A percentile compares a stretch with the other conserved stretches of the same genome.
These are phyloP conservation scores for Danionella dracula DNA, from an alignment of 2,797 vertebrate genomes.

Conservation along the genomic window DNA sequence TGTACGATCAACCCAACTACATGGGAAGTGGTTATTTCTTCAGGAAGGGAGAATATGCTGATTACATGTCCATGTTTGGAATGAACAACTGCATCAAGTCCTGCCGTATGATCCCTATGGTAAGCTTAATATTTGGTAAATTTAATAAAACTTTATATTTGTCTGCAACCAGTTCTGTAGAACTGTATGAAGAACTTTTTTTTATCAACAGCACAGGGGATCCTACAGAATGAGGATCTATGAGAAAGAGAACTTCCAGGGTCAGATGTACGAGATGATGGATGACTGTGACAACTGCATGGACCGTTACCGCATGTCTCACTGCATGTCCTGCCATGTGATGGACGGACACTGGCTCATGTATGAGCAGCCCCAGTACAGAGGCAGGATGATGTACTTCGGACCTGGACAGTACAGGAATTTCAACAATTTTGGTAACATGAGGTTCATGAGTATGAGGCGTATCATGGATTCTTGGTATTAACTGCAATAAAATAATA, in stretches of 20 bases:
- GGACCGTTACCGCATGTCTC: conserved; percentile 29
- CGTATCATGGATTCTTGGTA: conserved; percentile 38
- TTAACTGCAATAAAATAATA: not conserved
- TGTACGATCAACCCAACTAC: conserved; percentile 39
- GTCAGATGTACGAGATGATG: conserved; percentile 10
- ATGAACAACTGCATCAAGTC: conserved; percentile 16
- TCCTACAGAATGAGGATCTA: conserved; percentile 41
- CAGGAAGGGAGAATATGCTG: conserved; percentile 39
- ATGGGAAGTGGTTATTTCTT: conserved; percentile 44
- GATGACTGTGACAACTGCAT: conserved; percentile 35
- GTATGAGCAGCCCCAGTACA: conserved; percentile 45
- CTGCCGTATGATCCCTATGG: conserved; percentile 38
- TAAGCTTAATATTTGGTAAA: too few relatives aligned
- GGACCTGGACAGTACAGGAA: conserved; percentile 42
- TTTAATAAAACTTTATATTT: not conserved
- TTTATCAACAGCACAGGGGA: conserved; percentile 52
- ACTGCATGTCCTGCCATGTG: conserved; percentile 34
- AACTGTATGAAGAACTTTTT: not conserved
- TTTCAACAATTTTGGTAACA: conserved; percentile 34
- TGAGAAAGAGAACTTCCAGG: not conserved
- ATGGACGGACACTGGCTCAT: conserved; percentile 45
- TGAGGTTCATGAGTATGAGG: conserved; percentile 40
- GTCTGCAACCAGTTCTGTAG: too few relatives aligned
- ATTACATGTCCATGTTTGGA: conserved; percentile 44
- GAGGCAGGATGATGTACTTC: conserved; percentile 41